Evolutionary conservation across 2,888 invertebrate species (phyloP).

Genomic region (Pristionchus entomophagus): DNA sequence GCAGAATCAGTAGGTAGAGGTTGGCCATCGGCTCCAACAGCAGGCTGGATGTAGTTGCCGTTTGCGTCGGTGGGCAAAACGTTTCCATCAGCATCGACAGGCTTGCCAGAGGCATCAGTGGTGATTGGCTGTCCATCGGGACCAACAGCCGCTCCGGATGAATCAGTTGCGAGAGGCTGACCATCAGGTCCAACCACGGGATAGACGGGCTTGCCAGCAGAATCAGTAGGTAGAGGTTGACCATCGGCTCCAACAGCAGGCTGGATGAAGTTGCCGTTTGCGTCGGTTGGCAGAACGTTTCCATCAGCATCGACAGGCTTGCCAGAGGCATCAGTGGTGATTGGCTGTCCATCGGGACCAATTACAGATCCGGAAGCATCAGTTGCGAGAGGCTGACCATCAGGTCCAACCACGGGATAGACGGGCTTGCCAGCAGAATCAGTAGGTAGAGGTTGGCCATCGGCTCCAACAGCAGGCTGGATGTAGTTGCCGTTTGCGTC

Average conservation of each 20-base stretch:
- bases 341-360: constrained; percentile 48
- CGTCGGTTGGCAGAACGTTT: constrained; percentile 59
- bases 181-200: constrained; percentile 62
- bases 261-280: constrained; percentile 51
- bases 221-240: constrained; percentile 54
- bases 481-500: constrained; percentile 30
- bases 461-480: constrained; percentile 56
- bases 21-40: constrained; percentile 43
- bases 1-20: constrained; percentile 53
- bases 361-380: constrained; percentile 48
- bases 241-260: constrained; percentile 55
- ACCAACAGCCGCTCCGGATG: constrained; percentile 50
- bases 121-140: constrained; percentile 43
- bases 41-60: constrained; percentile 50
- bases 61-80: constrained; percentile 53
- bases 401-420: constrained; percentile 53
- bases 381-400: constrained; percentile 52
- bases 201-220: constrained; percentile 8
- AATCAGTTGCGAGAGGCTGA: constrained; percentile 57
- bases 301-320: constrained; percentile 56
- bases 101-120: constrained; percentile 54
- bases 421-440: constrained; percentile 60
- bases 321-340: constrained; percentile 59
- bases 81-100: constrained; percentile 54
- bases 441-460: constrained; percentile 56